A percentile compares a stretch with the other conserved stretches of the same genome.
Evolutionary conservation across 1,140 invertebrate species (phyloP).

Genomic region (Leptopilina clavipes): DNA sequence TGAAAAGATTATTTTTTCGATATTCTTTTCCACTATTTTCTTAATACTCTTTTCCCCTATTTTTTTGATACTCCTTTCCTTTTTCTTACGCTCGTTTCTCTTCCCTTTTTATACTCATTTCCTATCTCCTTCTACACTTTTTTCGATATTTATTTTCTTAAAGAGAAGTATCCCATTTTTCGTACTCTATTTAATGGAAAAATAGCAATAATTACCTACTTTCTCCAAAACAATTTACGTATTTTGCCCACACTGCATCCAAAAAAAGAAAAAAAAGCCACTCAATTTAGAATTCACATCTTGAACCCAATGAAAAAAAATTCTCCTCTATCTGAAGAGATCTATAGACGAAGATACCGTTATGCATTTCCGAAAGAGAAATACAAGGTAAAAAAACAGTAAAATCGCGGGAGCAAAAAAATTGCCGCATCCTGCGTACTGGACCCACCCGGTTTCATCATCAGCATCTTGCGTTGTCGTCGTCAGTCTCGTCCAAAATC

Average conservation of each 20-base stretch:
- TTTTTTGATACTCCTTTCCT: too few species aligned
- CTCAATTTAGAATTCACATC: neutral
- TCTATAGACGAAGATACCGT: slow-evolving; percentile 58
- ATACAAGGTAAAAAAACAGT: slow-evolving; percentile 45
- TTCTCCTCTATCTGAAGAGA: slow-evolving; percentile 12
- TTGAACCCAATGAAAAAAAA: neutral
- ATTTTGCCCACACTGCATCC: neutral
- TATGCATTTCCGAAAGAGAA: slow-evolving; percentile 63
- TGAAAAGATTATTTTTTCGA: too few species aligned
- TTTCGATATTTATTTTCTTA: too few species aligned
- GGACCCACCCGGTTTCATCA: slow-evolving; percentile 46
- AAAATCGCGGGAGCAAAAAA: slow-evolving; percentile 49
- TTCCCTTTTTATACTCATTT: too few species aligned
- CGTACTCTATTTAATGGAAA: too few species aligned
- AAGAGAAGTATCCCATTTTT: too few species aligned
- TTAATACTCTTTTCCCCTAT: too few species aligned
- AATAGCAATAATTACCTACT: too few species aligned
- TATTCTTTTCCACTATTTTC: too few species aligned
- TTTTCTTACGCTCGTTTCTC: too few species aligned
- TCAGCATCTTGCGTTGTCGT: slow-evolving; percentile 33
- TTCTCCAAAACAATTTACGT: too few species aligned
- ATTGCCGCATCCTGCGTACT: slow-evolving; percentile 38
- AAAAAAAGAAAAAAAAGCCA: neutral
- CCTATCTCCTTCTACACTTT: too few species aligned
- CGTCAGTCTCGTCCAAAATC: slow-evolving; percentile 49